These are phyloP conservation scores for roundworm (Caenorhabditis elegans) DNA, from an alignment of 1,140 invertebrate species.

Conservation along the genomic window DNA sequence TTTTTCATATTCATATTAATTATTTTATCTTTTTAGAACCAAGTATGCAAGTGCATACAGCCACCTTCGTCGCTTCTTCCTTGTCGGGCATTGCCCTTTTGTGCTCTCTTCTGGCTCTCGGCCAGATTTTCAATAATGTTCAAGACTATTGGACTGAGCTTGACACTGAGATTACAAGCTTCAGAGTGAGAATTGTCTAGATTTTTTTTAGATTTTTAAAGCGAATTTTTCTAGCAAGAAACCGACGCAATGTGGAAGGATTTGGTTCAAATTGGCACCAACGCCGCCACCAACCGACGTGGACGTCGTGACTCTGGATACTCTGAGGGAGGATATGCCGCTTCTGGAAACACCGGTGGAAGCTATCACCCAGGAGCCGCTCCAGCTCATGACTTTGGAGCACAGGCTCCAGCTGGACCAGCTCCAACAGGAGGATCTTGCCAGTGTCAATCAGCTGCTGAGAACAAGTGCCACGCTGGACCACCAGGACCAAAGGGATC, in stretches of 20 bases:
- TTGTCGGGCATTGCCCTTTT: slow-evolving; percentile 59
- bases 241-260: slow-evolving; percentile 65
- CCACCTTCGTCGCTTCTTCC: slow-evolving; percentile 64
- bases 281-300: slow-evolving; percentile 13
- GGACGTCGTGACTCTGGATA: slow-evolving; percentile 35
- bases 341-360: neutral
- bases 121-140: slow-evolving; percentile 61
- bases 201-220: neutral
- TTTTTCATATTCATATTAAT: neutral
- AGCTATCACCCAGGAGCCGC: neutral
- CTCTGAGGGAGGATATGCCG: slow-evolving; percentile 15
- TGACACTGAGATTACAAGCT: slow-evolving; percentile 58
- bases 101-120: slow-evolving; percentile 56
- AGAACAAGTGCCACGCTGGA: slow-evolving; percentile 64
- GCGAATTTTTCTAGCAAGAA: slow-evolving; percentile 35
- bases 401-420: slow-evolving; percentile 53
- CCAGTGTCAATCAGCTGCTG: slow-evolving; percentile 56
- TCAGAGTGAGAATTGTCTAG: slow-evolving; percentile 45
- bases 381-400: slow-evolving; percentile 49
- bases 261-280: slow-evolving; percentile 52
- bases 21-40: neutral
- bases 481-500: slow-evolving; percentile 56
- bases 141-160: slow-evolving; percentile 61
- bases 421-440: slow-evolving; percentile 27
- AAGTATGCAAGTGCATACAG: slow-evolving; percentile 64